phyloP scores from a whole-genome alignment of 2,888 invertebrate genomes.

The Cataglyphis altisquamis region DNA sequence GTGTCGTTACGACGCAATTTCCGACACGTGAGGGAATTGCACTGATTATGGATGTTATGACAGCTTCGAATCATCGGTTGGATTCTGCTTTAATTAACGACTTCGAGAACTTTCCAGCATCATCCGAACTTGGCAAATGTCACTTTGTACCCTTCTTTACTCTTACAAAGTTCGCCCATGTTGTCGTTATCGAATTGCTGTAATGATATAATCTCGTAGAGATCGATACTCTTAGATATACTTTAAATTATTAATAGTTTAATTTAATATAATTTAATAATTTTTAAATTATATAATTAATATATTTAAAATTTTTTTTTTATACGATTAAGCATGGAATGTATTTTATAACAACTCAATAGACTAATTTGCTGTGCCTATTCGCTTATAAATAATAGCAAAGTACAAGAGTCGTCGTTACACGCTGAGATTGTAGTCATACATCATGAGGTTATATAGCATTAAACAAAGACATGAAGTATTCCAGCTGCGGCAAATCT shows the following conservation, averaged over 20 bases:
- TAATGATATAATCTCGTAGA: constrained; percentile 10
- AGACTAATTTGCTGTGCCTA: constrained; percentile 30
- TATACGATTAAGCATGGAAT: not conserved
- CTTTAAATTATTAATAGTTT: not conserved
- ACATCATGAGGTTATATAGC: constrained; percentile 47
- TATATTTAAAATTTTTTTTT: not conserved
- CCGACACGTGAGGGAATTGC: constrained; percentile 40
- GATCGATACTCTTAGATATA: not conserved
- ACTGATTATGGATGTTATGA: constrained; percentile 54
- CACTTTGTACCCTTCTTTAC: constrained; percentile 32
- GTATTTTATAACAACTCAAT: not conserved
- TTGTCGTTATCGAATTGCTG: not conserved
- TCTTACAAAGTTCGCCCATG: not conserved
- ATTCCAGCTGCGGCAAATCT: constrained; percentile 72
- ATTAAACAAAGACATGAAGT: constrained; percentile 71
- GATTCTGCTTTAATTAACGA: constrained; percentile 62
- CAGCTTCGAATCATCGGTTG: constrained; percentile 40
- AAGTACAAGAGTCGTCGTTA: constrained; percentile 9
- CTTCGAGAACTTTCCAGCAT: constrained; percentile 51
- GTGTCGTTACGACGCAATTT: constrained; percentile 42
- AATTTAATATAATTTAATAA: not conserved
- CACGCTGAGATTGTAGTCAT: constrained; percentile 38
- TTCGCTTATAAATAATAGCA: constrained; percentile 47
- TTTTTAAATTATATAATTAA: not conserved
- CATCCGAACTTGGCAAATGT: constrained; percentile 49